Conservation (phyloP, 2,888 invertebrate species). For the Drosophila algonquin region DNA sequence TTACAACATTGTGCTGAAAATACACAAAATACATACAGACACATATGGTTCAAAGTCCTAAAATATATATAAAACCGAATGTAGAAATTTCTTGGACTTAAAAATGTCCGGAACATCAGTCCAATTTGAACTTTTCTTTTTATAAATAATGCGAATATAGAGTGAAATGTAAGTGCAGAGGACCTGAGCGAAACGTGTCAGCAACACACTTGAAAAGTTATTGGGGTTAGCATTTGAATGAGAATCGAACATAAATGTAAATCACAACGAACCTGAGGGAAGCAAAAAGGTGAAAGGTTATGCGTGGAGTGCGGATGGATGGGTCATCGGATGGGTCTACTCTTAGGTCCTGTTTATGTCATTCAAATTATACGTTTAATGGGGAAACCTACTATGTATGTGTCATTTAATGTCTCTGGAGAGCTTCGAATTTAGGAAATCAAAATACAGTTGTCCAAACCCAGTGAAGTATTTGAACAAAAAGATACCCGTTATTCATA, state of each 20-base stretch:
- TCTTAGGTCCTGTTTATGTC: slow-evolving; percentile 46
- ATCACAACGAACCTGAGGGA: slow-evolving; percentile 2
- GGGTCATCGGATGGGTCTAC: slow-evolving; percentile 47
- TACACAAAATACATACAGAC: neutral
- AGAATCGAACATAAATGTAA: slow-evolving; percentile 8
- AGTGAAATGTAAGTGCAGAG: neutral
- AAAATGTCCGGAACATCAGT: neutral
- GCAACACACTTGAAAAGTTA: slow-evolving; percentile 30
- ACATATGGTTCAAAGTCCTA: neutral
- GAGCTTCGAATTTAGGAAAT: slow-evolving; percentile 37
- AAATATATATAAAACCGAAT: neutral
- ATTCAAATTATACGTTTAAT: slow-evolving; percentile 36
- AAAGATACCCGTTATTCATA: neutral
- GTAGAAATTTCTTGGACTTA: neutral
- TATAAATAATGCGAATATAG: neutral
- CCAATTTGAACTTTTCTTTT: neutral
- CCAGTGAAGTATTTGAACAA: neutral
- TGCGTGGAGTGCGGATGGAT: slow-evolving; percentile 46
- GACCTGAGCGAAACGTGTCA: slow-evolving; percentile 17
- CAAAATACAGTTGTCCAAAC: slow-evolving; percentile 21
- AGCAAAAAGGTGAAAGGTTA: slow-evolving; percentile 24
- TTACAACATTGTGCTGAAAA: too few relatives aligned
- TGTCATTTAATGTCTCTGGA: slow-evolving; percentile 16
- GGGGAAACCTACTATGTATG: slow-evolving; percentile 47
- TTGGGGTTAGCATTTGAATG: slow-evolving; percentile 22